Evolutionary conservation across 1,140 invertebrate genomes (phyloP).

Genomic region (Chrysomallon squamiferum): DNA sequence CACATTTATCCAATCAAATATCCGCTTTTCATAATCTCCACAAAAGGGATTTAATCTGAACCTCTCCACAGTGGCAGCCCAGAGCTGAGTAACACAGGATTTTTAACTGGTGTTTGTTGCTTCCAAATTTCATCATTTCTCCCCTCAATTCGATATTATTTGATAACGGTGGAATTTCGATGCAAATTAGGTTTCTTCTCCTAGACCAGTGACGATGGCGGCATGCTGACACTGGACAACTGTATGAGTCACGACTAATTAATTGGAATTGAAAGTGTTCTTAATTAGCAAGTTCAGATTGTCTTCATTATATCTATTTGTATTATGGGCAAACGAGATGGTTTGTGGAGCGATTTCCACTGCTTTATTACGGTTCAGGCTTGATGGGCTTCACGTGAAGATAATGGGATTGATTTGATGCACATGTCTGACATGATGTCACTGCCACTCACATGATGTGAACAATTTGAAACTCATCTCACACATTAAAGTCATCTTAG

Average conservation of each 20-base stretch:
- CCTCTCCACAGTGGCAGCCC: not conserved
- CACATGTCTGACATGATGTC: not conserved
- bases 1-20: slow-evolving; percentile 2
- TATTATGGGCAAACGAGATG: slow-evolving; percentile 2
- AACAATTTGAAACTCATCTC: not conserved
- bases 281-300: slow-evolving; percentile 12
- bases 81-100: not conserved
- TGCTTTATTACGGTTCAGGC: not conserved
- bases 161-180: slow-evolving; percentile 8
- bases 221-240: slow-evolving; percentile 5
- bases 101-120: slow-evolving; percentile 9
- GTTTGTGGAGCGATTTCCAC: not conserved
- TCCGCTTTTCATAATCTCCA: not conserved
- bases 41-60: slow-evolving; percentile 8
- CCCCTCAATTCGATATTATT: slow-evolving; percentile 14
- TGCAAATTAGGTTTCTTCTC: slow-evolving; percentile 22
- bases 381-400: not conserved
- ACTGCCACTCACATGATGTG: not conserved
- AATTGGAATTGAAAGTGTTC: slow-evolving; percentile 21
- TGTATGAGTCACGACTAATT: slow-evolving; percentile 19
- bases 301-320: slow-evolving; percentile 15
- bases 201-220: too few relatives aligned
- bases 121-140: slow-evolving; percentile 13
- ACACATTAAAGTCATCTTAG: not conserved
- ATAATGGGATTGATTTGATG: slow-evolving; percentile 3